Conservation (phyloP, 2,888 invertebrate genomes). For the Clepsis dumicolana region DNA sequence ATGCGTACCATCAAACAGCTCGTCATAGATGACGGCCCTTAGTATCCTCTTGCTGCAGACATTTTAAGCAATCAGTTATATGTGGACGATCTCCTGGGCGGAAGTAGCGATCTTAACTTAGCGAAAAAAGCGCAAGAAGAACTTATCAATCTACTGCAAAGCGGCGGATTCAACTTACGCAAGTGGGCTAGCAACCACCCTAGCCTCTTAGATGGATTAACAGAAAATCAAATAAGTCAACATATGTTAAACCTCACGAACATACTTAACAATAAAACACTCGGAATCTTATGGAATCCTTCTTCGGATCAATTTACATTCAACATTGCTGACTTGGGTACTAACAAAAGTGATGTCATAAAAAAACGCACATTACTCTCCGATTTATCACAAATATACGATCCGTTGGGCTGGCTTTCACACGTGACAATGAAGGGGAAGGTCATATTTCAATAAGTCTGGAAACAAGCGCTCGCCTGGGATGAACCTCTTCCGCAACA, state of each 20-base stretch:
- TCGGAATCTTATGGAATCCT: constrained; percentile 9
- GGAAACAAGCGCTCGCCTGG: constrained; percentile 18
- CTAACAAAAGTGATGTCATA: neutral
- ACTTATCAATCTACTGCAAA: constrained; percentile 4
- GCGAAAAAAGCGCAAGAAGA: neutral
- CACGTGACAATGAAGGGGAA: constrained; percentile 34
- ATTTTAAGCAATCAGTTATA: constrained; percentile 18
- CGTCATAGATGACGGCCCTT: neutral
- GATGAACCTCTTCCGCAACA: neutral
- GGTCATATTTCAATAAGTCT: constrained; percentile 37
- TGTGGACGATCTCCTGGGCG: constrained; percentile 12
- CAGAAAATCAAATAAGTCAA: constrained; percentile 3
- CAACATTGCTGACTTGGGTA: neutral
- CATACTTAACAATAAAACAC: neutral
- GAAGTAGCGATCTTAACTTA: neutral
- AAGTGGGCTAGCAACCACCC: constrained; percentile 15
- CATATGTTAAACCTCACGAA: constrained; percentile 33
- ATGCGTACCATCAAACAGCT: constrained; percentile 23
- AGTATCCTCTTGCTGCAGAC: constrained; percentile 10
- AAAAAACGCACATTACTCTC: constrained; percentile 13
- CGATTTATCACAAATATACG: constrained; percentile 24
- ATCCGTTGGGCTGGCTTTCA: constrained; percentile 33
- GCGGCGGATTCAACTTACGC: constrained; percentile 10
- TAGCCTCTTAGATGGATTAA: neutral
- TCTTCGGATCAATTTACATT: constrained; percentile 13